Base-by-base conservation (phyloP, 2,797 vertebrate genomes). In the Glossophaga mutica region DNA sequence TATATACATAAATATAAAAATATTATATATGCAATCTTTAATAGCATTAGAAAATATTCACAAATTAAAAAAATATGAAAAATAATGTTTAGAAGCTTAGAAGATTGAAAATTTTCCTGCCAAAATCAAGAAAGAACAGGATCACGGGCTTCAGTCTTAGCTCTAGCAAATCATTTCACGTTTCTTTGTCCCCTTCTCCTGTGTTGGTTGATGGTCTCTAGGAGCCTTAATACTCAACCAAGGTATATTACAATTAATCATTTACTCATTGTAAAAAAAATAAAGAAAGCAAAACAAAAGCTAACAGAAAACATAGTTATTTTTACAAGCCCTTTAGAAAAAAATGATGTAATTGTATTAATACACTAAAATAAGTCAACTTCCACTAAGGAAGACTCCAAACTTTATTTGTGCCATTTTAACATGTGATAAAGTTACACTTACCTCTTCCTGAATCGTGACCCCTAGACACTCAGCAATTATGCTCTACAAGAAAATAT, bases 131-230 rank as follows among this genome's bases (percentile, higher is more conserved):
- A 62, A 68, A 62, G 11, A 46, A 15, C 0, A n/a, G 19, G 5
- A 24, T 24, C 24, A 3, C 2, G n/a, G n/a, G 11, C 22, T 77
- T 44, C 16, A 3, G 9, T 37, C 16, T 7, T 0, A 24, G 19
- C 5, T 24, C 48, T 19, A 22, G 39, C 32, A 29, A 18, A 16
- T 15, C 7, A 2, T 3, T 34, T 46, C 14, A 8, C 0, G 4
- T 37, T 19, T 18, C 21, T 4, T 26, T 14, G 32, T 6, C 34
- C 32, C 21, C 15, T n/a, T n/a, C 46, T 26, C 44, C 55, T 21
- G 1, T 50, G n/a, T 46, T 11, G 16, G 32, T 12, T 34, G 42
- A 62, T 0, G 0, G 4, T 7, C 34, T 5, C 5, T 2, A 6
- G 24, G 7, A 18, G 21, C 0, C 5, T 8, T 21, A 7, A 6